phyloP scores from a whole-genome alignment of 2,888 invertebrate genomes.

The Drosophila colorata region DNA sequence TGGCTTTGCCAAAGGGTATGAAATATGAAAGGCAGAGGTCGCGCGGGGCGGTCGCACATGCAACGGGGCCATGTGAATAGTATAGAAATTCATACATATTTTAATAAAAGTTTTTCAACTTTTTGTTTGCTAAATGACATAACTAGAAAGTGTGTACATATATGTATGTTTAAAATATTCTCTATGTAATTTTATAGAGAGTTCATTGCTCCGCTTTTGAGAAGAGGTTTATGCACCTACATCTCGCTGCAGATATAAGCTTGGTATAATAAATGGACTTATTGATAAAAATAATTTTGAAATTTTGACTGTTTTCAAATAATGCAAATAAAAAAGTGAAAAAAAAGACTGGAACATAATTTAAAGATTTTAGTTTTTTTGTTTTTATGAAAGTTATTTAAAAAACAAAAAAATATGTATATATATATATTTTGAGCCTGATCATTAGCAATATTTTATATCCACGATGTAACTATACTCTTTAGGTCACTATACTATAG shows the following conservation, averaged over 20 bases:
- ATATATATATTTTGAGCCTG: no score
- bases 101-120: constrained; percentile 13
- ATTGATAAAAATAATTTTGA: neutral
- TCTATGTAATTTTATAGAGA: neutral
- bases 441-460: no score
- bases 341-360: no score
- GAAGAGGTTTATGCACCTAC: neutral
- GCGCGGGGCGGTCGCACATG: constrained; percentile 2
- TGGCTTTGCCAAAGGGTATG: constrained; percentile 13
- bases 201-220: constrained; percentile 32
- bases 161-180: constrained; percentile 1
- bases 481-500: no score
- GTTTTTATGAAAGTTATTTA: no score
- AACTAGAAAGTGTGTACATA: constrained; percentile 37
- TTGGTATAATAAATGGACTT: neutral
- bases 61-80: constrained; percentile 7
- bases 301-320: no score
- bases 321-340: no score
- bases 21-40: constrained; percentile 13
- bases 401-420: no score
- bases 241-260: neutral
- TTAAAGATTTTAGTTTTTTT: no score
- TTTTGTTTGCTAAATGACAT: constrained; percentile 25
- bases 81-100: constrained; percentile 24
- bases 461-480: no score